These are phyloP conservation scores for Geophilus truncorum DNA, from an alignment of 2,888 invertebrate genomes.

Conservation along the genomic window DNA sequence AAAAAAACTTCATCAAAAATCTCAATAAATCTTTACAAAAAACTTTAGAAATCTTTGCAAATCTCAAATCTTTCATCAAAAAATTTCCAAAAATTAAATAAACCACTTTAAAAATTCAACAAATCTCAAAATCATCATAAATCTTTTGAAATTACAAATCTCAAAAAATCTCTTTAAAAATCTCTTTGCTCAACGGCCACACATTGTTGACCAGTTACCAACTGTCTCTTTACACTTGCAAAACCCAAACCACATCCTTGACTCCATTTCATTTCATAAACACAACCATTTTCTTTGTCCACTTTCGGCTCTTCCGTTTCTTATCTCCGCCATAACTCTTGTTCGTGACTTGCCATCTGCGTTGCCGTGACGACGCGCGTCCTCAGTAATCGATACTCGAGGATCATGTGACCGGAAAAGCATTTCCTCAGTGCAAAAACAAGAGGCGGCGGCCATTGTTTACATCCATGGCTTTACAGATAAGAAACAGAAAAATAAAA, in stretches of 20 bases:
- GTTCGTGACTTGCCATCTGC: background rate
- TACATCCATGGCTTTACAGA: background rate
- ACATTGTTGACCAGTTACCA: too few relatives aligned
- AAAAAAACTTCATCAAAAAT: too few relatives aligned
- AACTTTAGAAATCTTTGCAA: too few relatives aligned
- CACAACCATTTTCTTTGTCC: background rate
- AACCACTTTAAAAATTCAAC: too few relatives aligned
- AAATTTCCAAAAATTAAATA: too few relatives aligned
- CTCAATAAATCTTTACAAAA: too few relatives aligned
- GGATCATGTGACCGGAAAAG: slow-evolving; percentile 20
- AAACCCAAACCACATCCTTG: background rate
- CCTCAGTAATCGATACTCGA: background rate
- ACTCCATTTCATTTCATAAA: background rate
- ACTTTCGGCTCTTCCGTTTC: background rate
- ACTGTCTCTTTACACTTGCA: too few relatives aligned
- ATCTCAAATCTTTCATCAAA: too few relatives aligned
- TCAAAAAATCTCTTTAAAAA: too few relatives aligned
- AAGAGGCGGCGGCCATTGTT: slow-evolving; percentile 11
- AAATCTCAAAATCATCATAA: too few relatives aligned
- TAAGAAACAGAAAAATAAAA: background rate
- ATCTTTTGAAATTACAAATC: too few relatives aligned
- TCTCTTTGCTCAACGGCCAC: too few relatives aligned
- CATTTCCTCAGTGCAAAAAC: background rate
- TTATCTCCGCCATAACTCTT: background rate
- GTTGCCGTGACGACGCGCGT: slow-evolving; percentile 4